A percentile compares a stretch with the other conserved stretches of the same genome.
These are phyloP conservation scores for Odontomyia ornata DNA, from an alignment of 2,888 invertebrate genomes.

Conservation along the genomic window DNA sequence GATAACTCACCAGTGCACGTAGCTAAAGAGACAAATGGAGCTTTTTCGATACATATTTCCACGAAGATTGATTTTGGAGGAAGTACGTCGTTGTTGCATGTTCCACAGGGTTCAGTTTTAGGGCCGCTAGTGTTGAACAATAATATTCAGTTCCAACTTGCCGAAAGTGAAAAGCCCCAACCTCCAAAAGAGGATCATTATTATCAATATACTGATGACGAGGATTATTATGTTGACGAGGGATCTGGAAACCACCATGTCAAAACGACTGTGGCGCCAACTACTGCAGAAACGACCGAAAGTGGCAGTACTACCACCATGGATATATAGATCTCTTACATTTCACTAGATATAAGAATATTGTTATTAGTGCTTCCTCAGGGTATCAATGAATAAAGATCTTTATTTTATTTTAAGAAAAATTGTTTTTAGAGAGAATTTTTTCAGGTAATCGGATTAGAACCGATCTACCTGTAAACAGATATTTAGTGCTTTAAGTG, in stretches of 20 bases:
- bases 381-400: too few relatives aligned
- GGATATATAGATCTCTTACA: too few relatives aligned
- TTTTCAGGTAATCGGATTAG: too few relatives aligned
- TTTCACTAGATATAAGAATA: too few relatives aligned
- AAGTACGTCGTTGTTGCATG: not conserved
- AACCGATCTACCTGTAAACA: too few relatives aligned
- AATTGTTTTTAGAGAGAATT: too few relatives aligned
- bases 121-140: constrained; percentile 20
- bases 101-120: not conserved
- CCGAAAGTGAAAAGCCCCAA: not conserved
- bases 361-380: too few relatives aligned
- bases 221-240: constrained; percentile 17
- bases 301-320: not conserved
- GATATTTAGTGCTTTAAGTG: too few relatives aligned
- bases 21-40: not conserved
- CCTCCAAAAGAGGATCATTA: not conserved
- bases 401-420: too few relatives aligned
- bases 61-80: constrained; percentile 25
- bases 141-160: not conserved
- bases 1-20: not conserved
- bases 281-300: not conserved
- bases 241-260: not conserved
- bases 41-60: constrained; percentile 2
- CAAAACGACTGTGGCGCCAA: not conserved
- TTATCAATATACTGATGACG: not conserved